Base-by-base conservation (phyloP, 2,888 invertebrate species). In the Drosophila villosipedis region DNA sequence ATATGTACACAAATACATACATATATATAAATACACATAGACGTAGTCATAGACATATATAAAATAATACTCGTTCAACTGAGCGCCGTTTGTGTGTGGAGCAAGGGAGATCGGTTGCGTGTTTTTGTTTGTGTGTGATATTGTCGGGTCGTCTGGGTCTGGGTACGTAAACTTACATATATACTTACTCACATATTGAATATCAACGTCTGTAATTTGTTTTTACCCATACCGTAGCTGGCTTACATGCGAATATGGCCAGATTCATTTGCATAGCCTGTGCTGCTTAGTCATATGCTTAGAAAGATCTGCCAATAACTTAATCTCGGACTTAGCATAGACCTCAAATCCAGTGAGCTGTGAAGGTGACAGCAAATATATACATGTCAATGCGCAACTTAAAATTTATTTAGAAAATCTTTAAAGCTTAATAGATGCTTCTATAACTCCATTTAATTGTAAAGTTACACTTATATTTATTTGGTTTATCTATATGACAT, bases 191-290 rank as follows among this genome's bases (percentile, higher is more conserved):
- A 72, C 53, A 64, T 63, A 63, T 67, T 60, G 55, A 71, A 67
- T 76, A 78, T 76, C 64, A 54, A 60, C 63, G 58, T 39, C 62
- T 77, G 59, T 77, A 78, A 78, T 78, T 78, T 64, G 70, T 47
- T 70, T 75, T 68, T 59, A 69, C 71, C 71, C 83, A 76, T 41
- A 73, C 54, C 49, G 65, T 73, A 60, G 62, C 55, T 55, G 67
- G 35, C 39, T 61, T 54, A 68, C 68, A 69, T 61, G 72, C 69
- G 74, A 76, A 85, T 83, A 80, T 76, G 83, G 85, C 73, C 9
- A 70, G 69, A 80, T 77, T 74, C 63, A 83, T 80, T 85, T 83
- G 83, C 78, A 85, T 83, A 70, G 72, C 55, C 54, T 33, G 28
- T 28, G 55, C 60, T 80, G 58, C 63, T 83, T 83, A 83, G 83